These are phyloP conservation scores for Setipinna tenuifilis DNA, from an alignment of 2,797 vertebrate genomes.

Conservation along the genomic window DNA sequence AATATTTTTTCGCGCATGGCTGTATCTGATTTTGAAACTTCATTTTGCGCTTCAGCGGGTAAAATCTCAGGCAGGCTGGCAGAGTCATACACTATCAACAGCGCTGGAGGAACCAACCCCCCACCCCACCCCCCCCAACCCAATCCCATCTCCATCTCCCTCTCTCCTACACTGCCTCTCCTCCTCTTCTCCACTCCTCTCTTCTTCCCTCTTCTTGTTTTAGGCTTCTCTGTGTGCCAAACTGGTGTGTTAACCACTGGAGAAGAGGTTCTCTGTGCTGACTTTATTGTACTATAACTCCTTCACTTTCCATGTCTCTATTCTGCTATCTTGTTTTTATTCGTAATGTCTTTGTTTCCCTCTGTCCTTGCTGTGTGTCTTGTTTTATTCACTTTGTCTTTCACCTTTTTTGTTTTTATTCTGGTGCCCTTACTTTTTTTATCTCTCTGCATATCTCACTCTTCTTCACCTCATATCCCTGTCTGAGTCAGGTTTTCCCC, in stretches of 20 bases:
- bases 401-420: not conserved
- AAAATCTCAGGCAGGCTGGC: constrained; percentile 8
- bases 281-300: not conserved
- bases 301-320: not conserved
- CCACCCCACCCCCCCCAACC: no score
- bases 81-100: not conserved
- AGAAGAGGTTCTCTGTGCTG: not conserved
- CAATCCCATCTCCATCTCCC: no score
- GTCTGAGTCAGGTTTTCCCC: no score
- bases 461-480: no score
- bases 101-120: not conserved
- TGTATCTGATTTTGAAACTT: constrained; percentile 17
- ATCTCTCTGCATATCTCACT: not conserved
- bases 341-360: not conserved
- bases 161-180: no score
- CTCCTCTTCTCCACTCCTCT: no score
- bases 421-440: not conserved
- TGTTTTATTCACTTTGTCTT: not conserved
- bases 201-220: no score
- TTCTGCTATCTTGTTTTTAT: not conserved
- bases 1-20: not conserved
- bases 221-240: no score
- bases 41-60: constrained; percentile 7
- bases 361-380: not conserved
- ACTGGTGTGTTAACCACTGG: not conserved